Evolutionary conservation across 2,888 invertebrate genomes (phyloP).

Genomic region (Cheilosia grossa): DNA sequence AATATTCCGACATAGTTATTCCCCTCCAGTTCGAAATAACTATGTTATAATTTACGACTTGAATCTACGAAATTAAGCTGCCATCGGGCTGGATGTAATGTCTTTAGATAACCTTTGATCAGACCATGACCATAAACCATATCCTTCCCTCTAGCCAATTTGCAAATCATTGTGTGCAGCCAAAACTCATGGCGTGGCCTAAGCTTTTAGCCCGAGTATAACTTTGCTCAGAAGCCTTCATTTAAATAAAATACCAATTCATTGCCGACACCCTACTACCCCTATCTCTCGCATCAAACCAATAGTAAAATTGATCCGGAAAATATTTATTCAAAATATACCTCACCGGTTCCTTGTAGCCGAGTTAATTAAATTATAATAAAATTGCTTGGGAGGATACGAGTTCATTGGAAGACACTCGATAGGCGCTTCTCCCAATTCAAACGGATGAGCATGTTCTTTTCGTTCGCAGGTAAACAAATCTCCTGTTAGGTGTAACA

Average conservation of each 20-base stretch:
- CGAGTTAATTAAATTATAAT: conserved; percentile 70
- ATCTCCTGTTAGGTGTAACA: not conserved
- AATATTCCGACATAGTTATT: not conserved
- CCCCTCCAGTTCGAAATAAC: not conserved
- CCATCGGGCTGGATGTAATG: conserved; percentile 32
- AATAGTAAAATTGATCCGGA: conserved; percentile 52
- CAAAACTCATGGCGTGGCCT: conserved; percentile 42
- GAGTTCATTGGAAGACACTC: conserved; percentile 40
- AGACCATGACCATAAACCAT: conserved; percentile 48
- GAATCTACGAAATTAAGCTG: conserved; percentile 39
- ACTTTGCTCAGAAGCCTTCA: conserved; percentile 56
- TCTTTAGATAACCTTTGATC: conserved; percentile 66
- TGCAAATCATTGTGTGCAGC: conserved; percentile 39
- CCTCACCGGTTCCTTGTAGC: conserved; percentile 9
- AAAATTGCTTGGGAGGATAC: conserved; percentile 46
- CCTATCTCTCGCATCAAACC: not conserved
- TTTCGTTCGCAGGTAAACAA: conserved; percentile 28
- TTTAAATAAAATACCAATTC: conserved; percentile 71
- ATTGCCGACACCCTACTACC: conserved; percentile 26
- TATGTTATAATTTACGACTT: conserved; percentile 50
- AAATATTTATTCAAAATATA: conserved; percentile 52
- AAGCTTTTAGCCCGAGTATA: conserved; percentile 45
- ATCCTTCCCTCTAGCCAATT: not conserved
- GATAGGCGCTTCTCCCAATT: conserved; percentile 9
- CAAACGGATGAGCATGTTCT: not conserved